phyloP scores from a whole-genome alignment of 2,797 vertebrate species.

The Clarias platycephalus region DNA sequence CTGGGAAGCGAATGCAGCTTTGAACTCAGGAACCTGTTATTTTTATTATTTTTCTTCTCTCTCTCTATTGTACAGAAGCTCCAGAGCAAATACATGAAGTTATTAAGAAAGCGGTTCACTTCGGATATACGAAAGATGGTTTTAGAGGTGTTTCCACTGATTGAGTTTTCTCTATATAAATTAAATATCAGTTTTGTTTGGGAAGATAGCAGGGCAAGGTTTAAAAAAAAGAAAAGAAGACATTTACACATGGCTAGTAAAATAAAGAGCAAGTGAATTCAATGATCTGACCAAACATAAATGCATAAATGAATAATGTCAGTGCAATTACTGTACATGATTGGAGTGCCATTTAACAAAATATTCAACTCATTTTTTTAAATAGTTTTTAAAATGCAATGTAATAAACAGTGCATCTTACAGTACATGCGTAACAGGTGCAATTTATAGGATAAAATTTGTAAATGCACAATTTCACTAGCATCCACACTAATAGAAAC shows the following conservation, averaged over 20 bases:
- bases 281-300: background rate
- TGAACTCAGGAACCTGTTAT: constrained; percentile 17
- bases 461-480: background rate
- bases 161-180: background rate
- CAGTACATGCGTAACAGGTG: background rate
- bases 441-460: background rate
- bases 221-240: background rate
- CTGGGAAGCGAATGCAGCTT: constrained; percentile 19
- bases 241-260: background rate
- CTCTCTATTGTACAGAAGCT: background rate
- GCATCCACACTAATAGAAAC: background rate
- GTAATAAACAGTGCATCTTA: background rate
- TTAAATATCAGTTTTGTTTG: constrained; percentile 7
- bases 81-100: background rate
- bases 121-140: background rate
- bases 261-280: background rate
- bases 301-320: background rate
- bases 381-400: background rate
- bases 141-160: background rate
- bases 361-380: too few relatives aligned
- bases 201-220: background rate
- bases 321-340: background rate
- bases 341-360: background rate
- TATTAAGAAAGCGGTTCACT: background rate
- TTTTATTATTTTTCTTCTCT: background rate